These are phyloP conservation scores for Latrodectus geometricus DNA, from an alignment of 1,140 invertebrate species.

Conservation along the genomic window DNA sequence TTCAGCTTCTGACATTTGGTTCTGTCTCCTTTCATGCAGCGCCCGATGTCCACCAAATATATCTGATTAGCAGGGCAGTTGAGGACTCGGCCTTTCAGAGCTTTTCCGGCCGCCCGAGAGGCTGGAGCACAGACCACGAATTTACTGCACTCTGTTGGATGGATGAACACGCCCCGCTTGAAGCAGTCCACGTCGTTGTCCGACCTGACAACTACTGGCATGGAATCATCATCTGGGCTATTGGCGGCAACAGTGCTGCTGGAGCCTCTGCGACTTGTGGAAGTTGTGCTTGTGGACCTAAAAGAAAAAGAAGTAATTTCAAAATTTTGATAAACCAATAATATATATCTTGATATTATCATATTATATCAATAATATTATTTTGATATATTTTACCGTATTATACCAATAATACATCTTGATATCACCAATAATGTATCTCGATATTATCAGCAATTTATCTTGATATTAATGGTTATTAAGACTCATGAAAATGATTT, in stretches of 20 bases:
- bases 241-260: background rate
- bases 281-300: background rate
- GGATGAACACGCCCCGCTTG: constrained; percentile 65
- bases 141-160: constrained; percentile 64
- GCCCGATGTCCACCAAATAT: constrained; percentile 61
- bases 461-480: no score
- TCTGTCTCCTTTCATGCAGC: constrained; percentile 62
- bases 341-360: no score
- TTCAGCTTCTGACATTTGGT: constrained; percentile 52
- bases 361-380: no score
- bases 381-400: no score
- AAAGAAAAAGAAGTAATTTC: no score
- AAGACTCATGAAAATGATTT: no score
- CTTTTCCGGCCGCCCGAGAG: constrained; percentile 31
- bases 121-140: constrained; percentile 66
- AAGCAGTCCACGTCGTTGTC: constrained; percentile 63
- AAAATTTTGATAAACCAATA: no score
- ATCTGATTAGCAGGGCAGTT: constrained; percentile 66
- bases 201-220: constrained; percentile 44
- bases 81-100: constrained; percentile 63
- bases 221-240: constrained; percentile 8
- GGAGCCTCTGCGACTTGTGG: background rate
- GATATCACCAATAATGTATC: no score
- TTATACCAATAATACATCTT: no score
- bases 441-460: no score